Percentiles rank a stretch among this genome's conserved stretches.
Evolutionary conservation across 1,140 invertebrate species (phyloP).

Genomic region (Caenorhabditis tropicalis): DNA sequence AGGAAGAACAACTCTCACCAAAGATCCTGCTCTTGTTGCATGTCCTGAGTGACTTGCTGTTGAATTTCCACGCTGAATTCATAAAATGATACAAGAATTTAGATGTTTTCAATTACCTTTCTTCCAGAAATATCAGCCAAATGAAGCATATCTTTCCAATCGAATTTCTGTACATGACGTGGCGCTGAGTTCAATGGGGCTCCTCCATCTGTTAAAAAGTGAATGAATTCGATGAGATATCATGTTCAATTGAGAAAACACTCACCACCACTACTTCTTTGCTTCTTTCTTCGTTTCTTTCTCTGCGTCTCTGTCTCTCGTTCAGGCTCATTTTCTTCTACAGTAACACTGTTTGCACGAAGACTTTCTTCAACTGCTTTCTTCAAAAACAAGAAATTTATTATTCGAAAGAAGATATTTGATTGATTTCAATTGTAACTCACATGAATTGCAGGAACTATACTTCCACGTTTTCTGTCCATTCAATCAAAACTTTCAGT

Average conservation of each 20-base stretch:
- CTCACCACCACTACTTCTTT: conserved; percentile 8
- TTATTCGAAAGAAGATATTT: background rate
- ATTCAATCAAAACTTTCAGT: conserved; percentile 2
- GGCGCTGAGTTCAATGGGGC: conserved; percentile 20
- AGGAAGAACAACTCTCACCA: background rate
- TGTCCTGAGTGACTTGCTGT: conserved; percentile 5
- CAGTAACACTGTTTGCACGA: conserved; percentile 26
- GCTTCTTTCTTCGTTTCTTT: conserved; percentile 18
- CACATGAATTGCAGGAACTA: conserved; percentile 24
- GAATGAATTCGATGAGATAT: background rate
- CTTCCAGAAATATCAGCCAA: conserved; percentile 39
- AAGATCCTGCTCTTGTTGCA: background rate
- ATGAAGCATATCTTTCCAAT: conserved; percentile 47
- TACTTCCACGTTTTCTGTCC: conserved; percentile 38
- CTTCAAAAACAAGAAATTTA: background rate
- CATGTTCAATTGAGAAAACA: background rate
- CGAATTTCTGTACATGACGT: conserved; percentile 24
- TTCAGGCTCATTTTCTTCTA: conserved; percentile 15
- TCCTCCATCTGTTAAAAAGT: background rate
- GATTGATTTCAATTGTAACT: background rate
- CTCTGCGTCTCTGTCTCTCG: conserved; percentile 27
- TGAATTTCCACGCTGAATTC: background rate
- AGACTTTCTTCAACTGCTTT: conserved; percentile 37
- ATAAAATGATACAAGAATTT: background rate
- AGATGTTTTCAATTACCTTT: background rate